Evolutionary conservation across 1,140 invertebrate genomes (phyloP), one percentile per base, ranked within the genome.

Genomic region (Sitobion miscanthi): DNA sequence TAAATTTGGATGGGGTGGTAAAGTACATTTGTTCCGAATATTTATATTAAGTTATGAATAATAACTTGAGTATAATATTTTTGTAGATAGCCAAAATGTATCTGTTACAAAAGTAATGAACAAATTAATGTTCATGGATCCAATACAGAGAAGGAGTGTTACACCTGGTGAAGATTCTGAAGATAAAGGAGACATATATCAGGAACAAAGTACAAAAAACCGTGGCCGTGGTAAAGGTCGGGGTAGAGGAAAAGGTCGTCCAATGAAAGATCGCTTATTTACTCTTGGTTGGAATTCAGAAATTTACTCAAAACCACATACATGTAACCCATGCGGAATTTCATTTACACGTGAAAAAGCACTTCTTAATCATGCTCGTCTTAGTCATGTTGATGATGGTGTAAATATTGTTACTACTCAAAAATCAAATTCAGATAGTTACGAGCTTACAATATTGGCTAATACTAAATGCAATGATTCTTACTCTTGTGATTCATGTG

Each of bases 321-420:
- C 98, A 8, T 98, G 97, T 94, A 96, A 97, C 88, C 96, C 97
- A 94, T 98, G 97, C 94, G 97, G 97, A 2, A 96, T 98, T 85
- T 96, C 96, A 20, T 98, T 98, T 95, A 97, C 97, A 0, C 96
- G 97, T 52, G 97, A 98, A 94, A 98, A 98, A 94, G 97, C 97
- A 6, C 95, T 98, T 2, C 96, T 96, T 38, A 97, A 97, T 2
- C 97, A 98, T 95, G 95, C 96, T 1, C 96, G 96, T 94, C 96
- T 96, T 38, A 94, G 94, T 93, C 91, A 93, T n/a, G 45, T n/a
- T 57, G 49, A 93, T 45, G 95, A 95, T 45, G 94, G 95, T 93
- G 95, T 95, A 47, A 95, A 95, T 38, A 95, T 95, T 25, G 94
- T 94, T 45, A 96, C 96, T 93, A 95, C 95, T 38, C 95, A 96